A percentile compares a stretch with the other conserved stretches of the same genome.
These are phyloP conservation scores for Andrena camellia DNA, from an alignment of 2,888 invertebrate genomes.

Conservation along the genomic window DNA sequence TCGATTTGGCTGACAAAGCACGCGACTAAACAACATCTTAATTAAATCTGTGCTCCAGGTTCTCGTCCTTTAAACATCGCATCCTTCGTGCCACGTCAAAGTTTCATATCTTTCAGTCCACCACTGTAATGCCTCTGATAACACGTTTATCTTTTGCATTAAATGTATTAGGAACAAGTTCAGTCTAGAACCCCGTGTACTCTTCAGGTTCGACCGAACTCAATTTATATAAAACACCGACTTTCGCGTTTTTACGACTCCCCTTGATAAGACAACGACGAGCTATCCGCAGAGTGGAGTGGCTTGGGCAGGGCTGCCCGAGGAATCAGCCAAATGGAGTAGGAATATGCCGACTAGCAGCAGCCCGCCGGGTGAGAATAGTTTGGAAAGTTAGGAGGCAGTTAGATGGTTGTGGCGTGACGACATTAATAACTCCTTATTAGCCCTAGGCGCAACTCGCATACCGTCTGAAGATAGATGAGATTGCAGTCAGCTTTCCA, in stretches of 20 bases:
- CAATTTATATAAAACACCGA: conserved; percentile 6
- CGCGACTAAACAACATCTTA: conserved; percentile 28
- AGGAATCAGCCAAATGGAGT: conserved; percentile 61
- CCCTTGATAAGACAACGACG: conserved; percentile 33
- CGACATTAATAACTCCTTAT: conserved; percentile 80
- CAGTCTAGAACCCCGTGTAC: neutral
- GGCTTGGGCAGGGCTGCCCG: conserved; percentile 27
- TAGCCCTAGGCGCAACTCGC: conserved; percentile 73
- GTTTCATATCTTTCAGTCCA: neutral
- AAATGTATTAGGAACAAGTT: neutral
- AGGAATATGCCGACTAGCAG: conserved; percentile 55
- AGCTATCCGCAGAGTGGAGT: conserved; percentile 16
- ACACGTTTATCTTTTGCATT: neutral
- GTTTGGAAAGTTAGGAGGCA: conserved; percentile 74
- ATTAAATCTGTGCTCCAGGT: conserved; percentile 48
- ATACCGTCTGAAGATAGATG: conserved; percentile 74
- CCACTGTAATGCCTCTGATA: neutral
- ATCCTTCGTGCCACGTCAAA: neutral
- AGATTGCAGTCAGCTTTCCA: conserved; percentile 70
- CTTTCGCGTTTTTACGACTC: conserved; percentile 10
- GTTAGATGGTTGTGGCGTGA: conserved; percentile 73
- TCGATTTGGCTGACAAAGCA: conserved; percentile 1
- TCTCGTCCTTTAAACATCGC: conserved; percentile 1
- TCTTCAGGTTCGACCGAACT: neutral
- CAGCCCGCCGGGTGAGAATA: conserved; percentile 67